These are phyloP conservation scores for Zophobas atratus DNA, from an alignment of 1,140 invertebrate genomes.

Conservation along the genomic window DNA sequence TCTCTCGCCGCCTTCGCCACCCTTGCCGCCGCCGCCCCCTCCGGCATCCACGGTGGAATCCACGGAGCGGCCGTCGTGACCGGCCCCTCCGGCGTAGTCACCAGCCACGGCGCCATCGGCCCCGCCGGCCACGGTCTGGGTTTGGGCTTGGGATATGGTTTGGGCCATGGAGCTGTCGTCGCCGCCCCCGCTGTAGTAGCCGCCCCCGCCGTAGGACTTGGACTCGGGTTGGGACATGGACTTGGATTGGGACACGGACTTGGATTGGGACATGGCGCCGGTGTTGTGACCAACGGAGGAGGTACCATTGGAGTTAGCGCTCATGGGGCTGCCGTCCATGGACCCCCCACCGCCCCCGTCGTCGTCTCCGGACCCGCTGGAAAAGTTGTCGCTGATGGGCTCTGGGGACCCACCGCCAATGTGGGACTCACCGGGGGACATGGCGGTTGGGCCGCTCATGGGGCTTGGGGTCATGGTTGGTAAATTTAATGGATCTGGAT, in stretches of 20 bases:
- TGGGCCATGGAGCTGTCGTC: constrained; percentile 44
- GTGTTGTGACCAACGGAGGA: neutral
- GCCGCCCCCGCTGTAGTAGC: neutral
- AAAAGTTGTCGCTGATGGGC: no score
- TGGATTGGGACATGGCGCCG: constrained; percentile 36
- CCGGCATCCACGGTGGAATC: neutral
- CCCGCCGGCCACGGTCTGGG: constrained; percentile 29
- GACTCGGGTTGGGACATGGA: constrained; percentile 33
- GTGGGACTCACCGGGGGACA: no score
- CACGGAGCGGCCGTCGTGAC: constrained; percentile 4
- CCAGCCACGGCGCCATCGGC: constrained; percentile 38
- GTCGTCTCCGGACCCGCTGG: no score
- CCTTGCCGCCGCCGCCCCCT: constrained; percentile 50
- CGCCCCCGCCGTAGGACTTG: constrained; percentile 7
- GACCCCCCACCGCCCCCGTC: constrained; percentile 5
- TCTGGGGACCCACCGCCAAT: no score
- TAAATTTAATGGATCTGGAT: no score
- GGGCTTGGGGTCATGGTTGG: no score
- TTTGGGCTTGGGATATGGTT: constrained; percentile 19
- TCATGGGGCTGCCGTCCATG: neutral
- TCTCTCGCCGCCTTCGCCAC: constrained; percentile 53
- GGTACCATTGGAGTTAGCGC: no score
- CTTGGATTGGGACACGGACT: constrained; percentile 7
- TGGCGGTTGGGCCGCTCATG: neutral
- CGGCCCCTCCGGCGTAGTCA: constrained; percentile 23